A percentile compares a stretch with the other conserved stretches of the same genome.
Conservation (phyloP, 2,797 vertebrate species). For the Sebastolobus altivelis region DNA sequence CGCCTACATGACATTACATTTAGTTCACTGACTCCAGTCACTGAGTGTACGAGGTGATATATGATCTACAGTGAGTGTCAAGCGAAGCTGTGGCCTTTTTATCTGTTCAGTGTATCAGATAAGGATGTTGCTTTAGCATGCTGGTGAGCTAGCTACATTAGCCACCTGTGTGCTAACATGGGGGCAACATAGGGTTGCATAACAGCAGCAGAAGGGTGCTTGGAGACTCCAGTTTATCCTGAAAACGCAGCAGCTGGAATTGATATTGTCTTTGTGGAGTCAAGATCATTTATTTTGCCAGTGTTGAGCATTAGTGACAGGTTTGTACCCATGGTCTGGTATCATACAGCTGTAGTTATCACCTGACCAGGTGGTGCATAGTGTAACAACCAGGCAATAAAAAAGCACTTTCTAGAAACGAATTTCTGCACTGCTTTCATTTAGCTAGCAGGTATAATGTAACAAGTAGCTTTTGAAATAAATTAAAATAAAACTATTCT, state of each 20-base stretch:
- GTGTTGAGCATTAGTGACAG: not conserved
- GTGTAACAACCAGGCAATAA: not conserved
- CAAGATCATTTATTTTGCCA: not conserved
- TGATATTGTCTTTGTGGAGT: not conserved
- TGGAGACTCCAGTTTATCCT: fast-evolving
- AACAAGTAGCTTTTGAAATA: not conserved
- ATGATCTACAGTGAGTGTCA: fast-evolving
- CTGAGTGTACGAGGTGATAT: fast-evolving
- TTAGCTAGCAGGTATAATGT: not conserved
- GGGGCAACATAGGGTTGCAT: not conserved
- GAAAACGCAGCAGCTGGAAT: not conserved
- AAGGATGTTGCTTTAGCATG: not conserved
- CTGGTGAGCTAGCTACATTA: slow-evolving; percentile 14
- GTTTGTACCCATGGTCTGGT: not conserved
- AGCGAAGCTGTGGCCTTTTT: fast-evolving
- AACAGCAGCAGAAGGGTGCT: not conserved
- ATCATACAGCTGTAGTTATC: not conserved
- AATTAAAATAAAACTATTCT: not conserved
- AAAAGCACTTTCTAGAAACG: fast-evolving
- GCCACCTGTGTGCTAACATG: slow-evolving; percentile 22
- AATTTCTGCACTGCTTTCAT: not conserved
- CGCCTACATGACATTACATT: not conserved
- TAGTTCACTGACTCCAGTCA: not conserved
- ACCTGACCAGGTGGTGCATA: not conserved
- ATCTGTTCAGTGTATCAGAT: not conserved